Base-by-base conservation (phyloP, 2,888 invertebrate species). In the Leuctra nigra region DNA sequence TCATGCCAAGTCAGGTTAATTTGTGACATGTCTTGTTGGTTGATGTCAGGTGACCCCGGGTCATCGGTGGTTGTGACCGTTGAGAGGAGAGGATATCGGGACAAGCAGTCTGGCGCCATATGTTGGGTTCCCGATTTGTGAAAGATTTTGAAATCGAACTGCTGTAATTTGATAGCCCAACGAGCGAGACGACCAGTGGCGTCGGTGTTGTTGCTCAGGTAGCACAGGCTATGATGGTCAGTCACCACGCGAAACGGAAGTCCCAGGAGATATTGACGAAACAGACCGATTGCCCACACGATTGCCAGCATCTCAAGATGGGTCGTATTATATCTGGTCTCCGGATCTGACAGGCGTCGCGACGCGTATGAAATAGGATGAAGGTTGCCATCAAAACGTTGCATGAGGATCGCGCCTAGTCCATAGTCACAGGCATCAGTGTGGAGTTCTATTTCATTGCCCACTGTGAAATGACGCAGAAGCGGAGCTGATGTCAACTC, bases 391-490 rank as follows among this genome's bases (percentile, higher is more conserved):
- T 52, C 57, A 23, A 38, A 35, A 2, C 22, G 23, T 16, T 53
- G 38, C 6, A 46, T 9, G 7, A 44, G n/a, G 3, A 57, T 47
- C 6, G 57, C 57, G 1, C 54, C 57, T 14, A 57, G 4, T 4
- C 57, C 57, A 1, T 23, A 11, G 4, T 23, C 13, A 13, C 35
- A 55, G 2, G 54, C 41, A 24, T 54, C 54, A 3, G 44, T 44
- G 11, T 38, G 36, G 3, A 47, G 2, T 16, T 47, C 25, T 1
- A 16, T 47, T 13, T 16, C 25, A 4, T n/a, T 18, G 1, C 25
- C 3, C 4, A n/a, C 16, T 13, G 64, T 61, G 58, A 62, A 68
- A 7, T 57, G 41, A 2, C 63, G 58, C 4, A 67, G 60, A 0
- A 63, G 7, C 11, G 29, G 29, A 29, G 29, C 6, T 7, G 7